Percentiles rank a stretch among this genome's conserved stretches.
Conservation (phyloP, 2,797 vertebrate genomes). For the Sebastes jordani region DNA sequence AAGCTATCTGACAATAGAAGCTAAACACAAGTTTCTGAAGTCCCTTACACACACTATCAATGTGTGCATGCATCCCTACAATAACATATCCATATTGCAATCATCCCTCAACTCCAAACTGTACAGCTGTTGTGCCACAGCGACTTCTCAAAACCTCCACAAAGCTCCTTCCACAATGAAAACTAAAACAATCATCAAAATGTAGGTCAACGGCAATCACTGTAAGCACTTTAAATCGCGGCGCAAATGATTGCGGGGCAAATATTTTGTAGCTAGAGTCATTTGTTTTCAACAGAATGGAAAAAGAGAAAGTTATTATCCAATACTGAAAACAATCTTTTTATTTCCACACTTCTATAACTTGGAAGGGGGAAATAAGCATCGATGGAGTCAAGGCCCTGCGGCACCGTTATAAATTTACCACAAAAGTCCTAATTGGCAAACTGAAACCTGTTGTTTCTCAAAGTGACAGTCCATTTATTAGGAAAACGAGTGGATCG, state of each 20-base stretch:
- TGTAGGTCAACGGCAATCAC: constrained; percentile 51
- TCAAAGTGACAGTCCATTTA: constrained; percentile 60
- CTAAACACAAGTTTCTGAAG: background rate
- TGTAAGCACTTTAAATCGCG: constrained; percentile 16
- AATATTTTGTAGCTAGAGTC: constrained; percentile 14
- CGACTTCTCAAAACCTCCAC: constrained; percentile 2
- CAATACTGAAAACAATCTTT: constrained; percentile 21
- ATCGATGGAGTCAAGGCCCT: constrained; percentile 4
- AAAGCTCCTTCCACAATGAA: background rate
- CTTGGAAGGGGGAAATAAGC: background rate
- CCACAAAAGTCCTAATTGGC: constrained; percentile 38
- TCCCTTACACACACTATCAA: background rate
- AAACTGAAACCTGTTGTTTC: constrained; percentile 49
- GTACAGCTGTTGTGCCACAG: background rate
- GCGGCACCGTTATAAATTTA: constrained; percentile 28
- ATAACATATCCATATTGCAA: background rate
- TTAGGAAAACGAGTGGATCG: constrained; percentile 41
- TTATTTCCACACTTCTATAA: constrained; percentile 17
- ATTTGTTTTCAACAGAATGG: constrained; percentile 34
- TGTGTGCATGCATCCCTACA: background rate
- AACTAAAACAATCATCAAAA: constrained; percentile 27
- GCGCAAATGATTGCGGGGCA: constrained; percentile 12
- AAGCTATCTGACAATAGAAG: background rate
- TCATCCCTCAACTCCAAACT: background rate
- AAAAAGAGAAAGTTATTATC: constrained; percentile 28